Percentiles rank a stretch among this genome's conserved stretches.
Conservation (phyloP, 1,140 invertebrate genomes). For the Planococcus citri region DNA sequence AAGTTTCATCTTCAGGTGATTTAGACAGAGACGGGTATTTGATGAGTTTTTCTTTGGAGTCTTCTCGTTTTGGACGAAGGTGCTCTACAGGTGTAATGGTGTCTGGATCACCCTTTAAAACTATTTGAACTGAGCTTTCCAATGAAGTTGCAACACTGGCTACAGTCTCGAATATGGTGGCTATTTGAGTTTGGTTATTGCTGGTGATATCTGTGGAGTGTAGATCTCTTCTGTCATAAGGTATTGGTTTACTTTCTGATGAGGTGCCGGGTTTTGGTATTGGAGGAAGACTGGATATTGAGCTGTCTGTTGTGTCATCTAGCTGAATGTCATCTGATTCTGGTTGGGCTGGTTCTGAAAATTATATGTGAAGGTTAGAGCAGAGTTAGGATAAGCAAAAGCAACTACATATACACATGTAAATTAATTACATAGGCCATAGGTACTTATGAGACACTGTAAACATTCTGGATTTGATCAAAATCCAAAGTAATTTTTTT, state of each 20-base stretch:
- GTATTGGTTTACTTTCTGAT: constrained; percentile 19
- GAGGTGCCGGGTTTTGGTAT: constrained; percentile 15
- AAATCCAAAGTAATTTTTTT: no score
- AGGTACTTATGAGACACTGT: no score
- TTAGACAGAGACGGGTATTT: constrained; percentile 3
- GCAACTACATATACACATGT: no score
- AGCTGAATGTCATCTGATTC: neutral
- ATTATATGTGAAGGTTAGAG: neutral
- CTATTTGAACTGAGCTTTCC: constrained; percentile 51
- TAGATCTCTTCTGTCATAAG: neutral
- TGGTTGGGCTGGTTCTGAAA: neutral
- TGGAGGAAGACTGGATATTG: constrained; percentile 18
- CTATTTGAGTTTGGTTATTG: constrained; percentile 24
- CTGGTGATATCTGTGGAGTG: constrained; percentile 20
- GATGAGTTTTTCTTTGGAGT: neutral
- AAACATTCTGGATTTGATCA: no score
- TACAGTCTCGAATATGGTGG: constrained; percentile 46
- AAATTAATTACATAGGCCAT: no score
- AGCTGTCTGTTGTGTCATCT: constrained; percentile 3
- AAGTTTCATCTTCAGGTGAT: constrained; percentile 34
- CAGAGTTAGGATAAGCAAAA: no score
- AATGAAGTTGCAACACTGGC: constrained; percentile 50
- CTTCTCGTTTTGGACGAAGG: neutral
- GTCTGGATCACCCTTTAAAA: constrained; percentile 34
- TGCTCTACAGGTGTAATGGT: no score